These are phyloP conservation scores for Microtus pennsylvanicus DNA, from an alignment of 2,113 vertebrate genomes.

Conservation along the genomic window DNA sequence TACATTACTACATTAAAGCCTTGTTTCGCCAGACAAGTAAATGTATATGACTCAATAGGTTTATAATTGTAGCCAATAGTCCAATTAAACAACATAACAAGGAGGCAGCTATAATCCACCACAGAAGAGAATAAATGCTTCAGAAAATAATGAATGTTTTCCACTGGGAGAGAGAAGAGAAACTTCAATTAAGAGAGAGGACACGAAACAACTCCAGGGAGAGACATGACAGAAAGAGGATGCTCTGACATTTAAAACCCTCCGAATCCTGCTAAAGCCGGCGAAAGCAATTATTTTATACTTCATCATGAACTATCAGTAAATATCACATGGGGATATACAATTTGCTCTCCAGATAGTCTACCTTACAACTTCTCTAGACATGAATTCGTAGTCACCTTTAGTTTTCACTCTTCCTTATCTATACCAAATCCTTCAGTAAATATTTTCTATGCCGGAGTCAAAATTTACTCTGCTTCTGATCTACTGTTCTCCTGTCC, in stretches of 20 bases:
- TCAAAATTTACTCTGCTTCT: background rate
- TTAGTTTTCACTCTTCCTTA: background rate
- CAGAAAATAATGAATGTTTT: constrained; percentile 13
- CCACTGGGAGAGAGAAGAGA: background rate
- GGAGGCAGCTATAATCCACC: constrained; percentile 19
- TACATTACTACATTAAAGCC: background rate
- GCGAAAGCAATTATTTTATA: constrained; percentile 8
- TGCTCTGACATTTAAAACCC: background rate
- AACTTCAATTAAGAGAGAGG: background rate
- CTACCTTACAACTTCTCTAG: background rate
- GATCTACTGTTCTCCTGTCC: background rate
- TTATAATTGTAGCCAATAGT: constrained; percentile 38
- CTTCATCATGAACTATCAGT: background rate
- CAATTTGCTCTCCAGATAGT: background rate
- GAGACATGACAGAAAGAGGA: background rate
- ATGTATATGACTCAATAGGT: background rate
- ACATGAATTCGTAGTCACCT: background rate
- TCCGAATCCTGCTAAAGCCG: background rate
- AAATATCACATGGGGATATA: background rate
- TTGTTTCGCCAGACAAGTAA: background rate
- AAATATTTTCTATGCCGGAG: background rate
- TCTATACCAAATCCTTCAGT: background rate
- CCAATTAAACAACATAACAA: constrained; percentile 53
- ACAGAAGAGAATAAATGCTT: constrained; percentile 24
- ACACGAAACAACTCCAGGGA: background rate